Percentiles rank a stretch among this genome's conserved stretches.
phyloP scores from a whole-genome alignment of 1,140 invertebrate species.

The Drosophila kurseongensis region DNA sequence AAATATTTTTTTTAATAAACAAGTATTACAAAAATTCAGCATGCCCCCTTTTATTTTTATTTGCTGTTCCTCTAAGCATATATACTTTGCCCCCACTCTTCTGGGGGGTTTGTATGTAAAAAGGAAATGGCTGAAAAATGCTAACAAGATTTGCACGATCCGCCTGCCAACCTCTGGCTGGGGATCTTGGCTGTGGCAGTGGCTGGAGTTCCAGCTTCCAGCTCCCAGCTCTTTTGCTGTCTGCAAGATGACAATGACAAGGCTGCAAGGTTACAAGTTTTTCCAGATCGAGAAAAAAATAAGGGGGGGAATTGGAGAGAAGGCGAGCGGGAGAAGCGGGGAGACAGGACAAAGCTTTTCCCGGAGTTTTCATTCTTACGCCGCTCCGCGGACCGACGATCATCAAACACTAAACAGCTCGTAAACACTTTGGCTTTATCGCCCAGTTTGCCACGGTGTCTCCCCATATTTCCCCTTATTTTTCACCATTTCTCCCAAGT shows the following conservation, averaged over 20 bases:
- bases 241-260: conserved; percentile 70
- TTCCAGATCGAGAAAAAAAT: conserved; percentile 64
- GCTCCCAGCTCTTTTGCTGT: conserved; percentile 34
- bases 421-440: conserved; percentile 79
- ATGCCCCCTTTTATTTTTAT: conserved; percentile 21
- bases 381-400: conserved; percentile 22
- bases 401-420: conserved; percentile 75
- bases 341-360: conserved; percentile 14
- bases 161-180: conserved; percentile 55
- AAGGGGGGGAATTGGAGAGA: conserved; percentile 7
- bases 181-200: conserved; percentile 11
- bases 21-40: background rate
- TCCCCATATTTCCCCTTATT: conserved; percentile 8
- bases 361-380: conserved; percentile 1
- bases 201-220: conserved; percentile 27
- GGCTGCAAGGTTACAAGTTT: conserved; percentile 82
- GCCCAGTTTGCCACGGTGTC: conserved; percentile 4
- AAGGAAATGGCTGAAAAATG: conserved; percentile 80
- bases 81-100: conserved; percentile 4
- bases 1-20: too few species aligned
- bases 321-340: conserved; percentile 3
- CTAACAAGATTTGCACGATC: conserved; percentile 79
- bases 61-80: conserved; percentile 7
- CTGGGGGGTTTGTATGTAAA: conserved; percentile 50
- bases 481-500: background rate